Conservation (phyloP, 2,113 vertebrate genomes). For the Fulica atra region DNA sequence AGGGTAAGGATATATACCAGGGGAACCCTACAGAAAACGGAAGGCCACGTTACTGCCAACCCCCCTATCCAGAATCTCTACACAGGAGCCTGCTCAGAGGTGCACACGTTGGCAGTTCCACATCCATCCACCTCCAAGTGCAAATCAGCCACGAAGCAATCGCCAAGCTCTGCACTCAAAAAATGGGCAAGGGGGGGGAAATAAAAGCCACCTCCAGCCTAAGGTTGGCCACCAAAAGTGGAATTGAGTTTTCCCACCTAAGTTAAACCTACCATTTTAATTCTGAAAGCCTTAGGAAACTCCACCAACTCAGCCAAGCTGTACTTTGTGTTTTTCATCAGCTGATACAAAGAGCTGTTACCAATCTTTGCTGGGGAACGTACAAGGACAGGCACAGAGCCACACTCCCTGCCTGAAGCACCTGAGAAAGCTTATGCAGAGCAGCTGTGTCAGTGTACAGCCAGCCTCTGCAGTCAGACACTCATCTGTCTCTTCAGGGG, state of each 20-base stretch:
- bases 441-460: background rate
- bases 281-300: background rate
- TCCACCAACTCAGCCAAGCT: background rate
- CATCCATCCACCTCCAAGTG: background rate
- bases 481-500: background rate
- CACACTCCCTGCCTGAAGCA: background rate
- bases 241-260: background rate
- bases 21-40: background rate
- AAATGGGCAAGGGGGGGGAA: background rate
- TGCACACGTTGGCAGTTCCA: background rate
- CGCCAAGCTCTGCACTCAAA: background rate
- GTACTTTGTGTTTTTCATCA: background rate
- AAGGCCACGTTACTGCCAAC: background rate
- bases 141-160: background rate
- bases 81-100: background rate
- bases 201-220: background rate
- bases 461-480: background rate
- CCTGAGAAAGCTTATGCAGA: background rate
- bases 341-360: background rate
- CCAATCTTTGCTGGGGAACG: background rate
- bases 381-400: background rate
- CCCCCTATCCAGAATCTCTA: background rate
- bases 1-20: background rate
- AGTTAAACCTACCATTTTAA: background rate
- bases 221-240: background rate